Base-by-base conservation (phyloP, 2,888 invertebrate genomes). In the Synergus umbraculus region DNA sequence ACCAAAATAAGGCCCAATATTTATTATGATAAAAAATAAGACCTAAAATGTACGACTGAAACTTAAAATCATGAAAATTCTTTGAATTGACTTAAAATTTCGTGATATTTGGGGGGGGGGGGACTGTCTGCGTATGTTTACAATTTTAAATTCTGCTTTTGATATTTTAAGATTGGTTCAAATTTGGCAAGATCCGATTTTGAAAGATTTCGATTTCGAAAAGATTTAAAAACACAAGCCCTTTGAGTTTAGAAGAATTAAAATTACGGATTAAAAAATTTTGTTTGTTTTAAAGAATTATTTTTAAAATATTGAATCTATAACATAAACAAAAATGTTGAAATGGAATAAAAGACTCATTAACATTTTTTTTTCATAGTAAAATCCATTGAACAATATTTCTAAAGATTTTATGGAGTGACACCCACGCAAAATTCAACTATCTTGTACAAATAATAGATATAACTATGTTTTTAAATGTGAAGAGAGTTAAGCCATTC, bases 401-500 rank as follows among this genome's bases (percentile, higher is more conserved):
- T 63, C 63, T 63, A 63, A 63, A 63, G 63, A 63, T 73, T 54
- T 54, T 4, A 29, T 73, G 15, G 49, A 49, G 18, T 15, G 12
- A 73, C 73, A 4, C 73, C 73, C 73, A 73, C 73, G 9, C 10
- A 4, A 37, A 37, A 37, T 73, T n/a, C 15, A 49, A 49, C 37
- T 54, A 54, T 49, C 73, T 73, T 73, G 10, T 73, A 49, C 54
- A 73, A 73, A 69, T 69, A 69, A 69, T 49, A 69, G 69, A 29
- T 29, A 46, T 46, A 67, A 46, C 46, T 67, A 22, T 67, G 3
- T 7, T 37, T 37, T 69, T 69, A 3, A 69, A 69, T 69, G 46
- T 69, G 22, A 58, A 58, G 69, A 69, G 44, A 43, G 46, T 69
- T 46, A 29, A 69, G 54, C n/a, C 1, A 54, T 15, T 73, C 73